These are phyloP conservation scores for Echinometra lucunter DNA, from an alignment of 53 echinoderm and acorn worm genomes.

Conservation along the genomic window DNA sequence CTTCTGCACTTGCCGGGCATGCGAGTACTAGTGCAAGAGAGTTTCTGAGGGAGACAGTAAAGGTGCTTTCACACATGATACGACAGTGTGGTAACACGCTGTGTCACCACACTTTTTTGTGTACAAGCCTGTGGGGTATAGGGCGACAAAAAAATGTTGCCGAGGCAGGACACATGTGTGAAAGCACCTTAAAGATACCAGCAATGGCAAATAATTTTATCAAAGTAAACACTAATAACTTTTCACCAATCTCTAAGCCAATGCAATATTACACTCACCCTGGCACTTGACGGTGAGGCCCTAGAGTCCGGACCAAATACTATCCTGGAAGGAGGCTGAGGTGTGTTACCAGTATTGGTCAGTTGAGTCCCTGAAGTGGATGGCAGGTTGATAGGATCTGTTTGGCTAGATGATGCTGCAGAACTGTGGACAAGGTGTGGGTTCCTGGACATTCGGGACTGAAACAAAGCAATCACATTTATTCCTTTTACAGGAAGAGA, in stretches of 20 bases:
- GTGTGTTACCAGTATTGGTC: conserved; percentile 26
- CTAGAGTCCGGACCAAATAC: conserved; percentile 86
- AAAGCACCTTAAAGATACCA: too few relatives aligned
- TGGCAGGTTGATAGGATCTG: conserved; percentile 11
- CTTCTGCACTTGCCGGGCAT: neutral
- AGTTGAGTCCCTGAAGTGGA: conserved; percentile 33
- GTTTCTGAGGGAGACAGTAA: neutral
- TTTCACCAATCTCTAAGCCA: neutral
- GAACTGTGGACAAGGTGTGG: conserved; percentile 5
- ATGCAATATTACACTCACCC: conserved; percentile 54
- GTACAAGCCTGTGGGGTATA: too few relatives aligned
- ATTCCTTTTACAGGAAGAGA: too few relatives aligned
- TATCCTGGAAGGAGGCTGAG: conserved; percentile 75
- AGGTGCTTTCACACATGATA: too few relatives aligned
- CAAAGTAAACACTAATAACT: too few relatives aligned
- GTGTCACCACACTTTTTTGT: too few relatives aligned
- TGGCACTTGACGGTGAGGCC: conserved; percentile 78
- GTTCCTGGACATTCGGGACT: neutral
- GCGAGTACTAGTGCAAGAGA: neutral
- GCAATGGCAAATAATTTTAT: too few relatives aligned
- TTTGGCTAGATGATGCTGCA: conserved; percentile 36
- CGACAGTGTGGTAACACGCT: too few relatives aligned
- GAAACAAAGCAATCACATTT: neutral
- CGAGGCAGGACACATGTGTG: too few relatives aligned
- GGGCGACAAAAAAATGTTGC: too few relatives aligned